Percentiles rank a stretch among this genome's conserved stretches.
These are phyloP conservation scores for Ephialtes manifestator DNA, from an alignment of 2,888 invertebrate genomes.

Conservation along the genomic window DNA sequence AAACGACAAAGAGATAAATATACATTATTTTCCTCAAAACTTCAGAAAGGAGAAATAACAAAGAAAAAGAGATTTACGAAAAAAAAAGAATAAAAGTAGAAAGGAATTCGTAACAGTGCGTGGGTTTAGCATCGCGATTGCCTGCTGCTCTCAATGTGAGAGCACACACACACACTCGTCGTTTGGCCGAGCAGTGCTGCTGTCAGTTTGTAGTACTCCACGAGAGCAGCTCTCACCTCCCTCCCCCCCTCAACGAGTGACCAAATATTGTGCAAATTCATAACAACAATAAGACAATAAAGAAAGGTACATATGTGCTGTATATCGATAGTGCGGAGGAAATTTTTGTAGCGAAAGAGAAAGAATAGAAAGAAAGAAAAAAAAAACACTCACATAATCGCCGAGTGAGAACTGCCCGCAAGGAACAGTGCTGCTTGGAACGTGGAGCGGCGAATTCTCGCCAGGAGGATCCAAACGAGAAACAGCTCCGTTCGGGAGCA, in stretches of 20 bases:
- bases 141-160: neutral
- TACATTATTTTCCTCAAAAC: neutral
- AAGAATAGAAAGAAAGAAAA: neutral
- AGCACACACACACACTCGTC: neutral
- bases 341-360: constrained; percentile 12
- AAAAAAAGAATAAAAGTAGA: neutral
- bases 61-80: neutral
- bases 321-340: neutral
- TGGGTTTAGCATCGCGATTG: neutral
- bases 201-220: constrained; percentile 61
- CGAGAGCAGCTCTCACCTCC: constrained; percentile 21
- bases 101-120: neutral
- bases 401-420: constrained; percentile 1
- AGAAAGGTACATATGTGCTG: neutral
- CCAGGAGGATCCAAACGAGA: constrained; percentile 61
- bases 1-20: constrained; percentile 14
- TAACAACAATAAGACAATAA: neutral
- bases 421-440: constrained; percentile 39
- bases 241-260: constrained; percentile 22
- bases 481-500: constrained; percentile 79
- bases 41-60: neutral
- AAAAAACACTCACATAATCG: neutral
- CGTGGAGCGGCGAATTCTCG: constrained; percentile 40
- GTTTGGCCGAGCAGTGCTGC: constrained; percentile 55
- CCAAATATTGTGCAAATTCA: constrained; percentile 5